Evolutionary conservation across 2,113 vertebrate genomes (phyloP), one percentile per base, ranked within the genome.

Genomic region (Oreochromis aureus): DNA sequence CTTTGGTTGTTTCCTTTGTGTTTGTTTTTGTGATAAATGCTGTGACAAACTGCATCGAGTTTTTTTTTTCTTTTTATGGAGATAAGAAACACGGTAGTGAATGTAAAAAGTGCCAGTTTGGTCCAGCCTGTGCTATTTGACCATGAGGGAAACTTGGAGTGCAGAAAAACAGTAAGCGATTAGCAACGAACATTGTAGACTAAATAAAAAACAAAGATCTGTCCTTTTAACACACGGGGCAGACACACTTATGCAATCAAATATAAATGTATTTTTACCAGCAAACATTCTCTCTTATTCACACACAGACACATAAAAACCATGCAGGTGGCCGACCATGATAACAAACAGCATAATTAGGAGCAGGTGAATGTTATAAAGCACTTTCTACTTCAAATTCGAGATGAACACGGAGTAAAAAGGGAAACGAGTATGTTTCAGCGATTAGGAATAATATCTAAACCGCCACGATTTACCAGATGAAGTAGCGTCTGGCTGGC

Each of bases 401-500:
- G 12, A 78, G 41, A 89, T 89, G 87, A 89, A 83, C 78, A 10
- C 51, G 10, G 56, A 86, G 81, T 27, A 73, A 41, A n/a, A 48
- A 78, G 30, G 86, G 82, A 85, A 88, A 88, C 54, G 10, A 86
- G 71, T 71, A 66, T 56, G 55, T 88, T 91, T 87, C 76, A 71
- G 76, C 48, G 81, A 94, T 94, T 89, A 83, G 81, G 82, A 94
- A 92, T 92, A 93, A 95, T 81, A 91, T 95, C 89, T 82, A 86
- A 92, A 94, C 90, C 90, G 6, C 93, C 94, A 83, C 36, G 82
- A 94, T 92, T 94, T 93, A 82, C 90, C 51, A 92, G 91, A 96
- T 96, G 96, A 96, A 96, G 96, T 96, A 95, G 94, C 92, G 96
- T 96, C 96, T 96, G 93, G 95, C 91, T 82, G 86, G 59, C 71